Evolutionary conservation across 1,140 invertebrate species (phyloP), one percentile per base, ranked within the genome.

Genomic region (Maniola jurtina): DNA sequence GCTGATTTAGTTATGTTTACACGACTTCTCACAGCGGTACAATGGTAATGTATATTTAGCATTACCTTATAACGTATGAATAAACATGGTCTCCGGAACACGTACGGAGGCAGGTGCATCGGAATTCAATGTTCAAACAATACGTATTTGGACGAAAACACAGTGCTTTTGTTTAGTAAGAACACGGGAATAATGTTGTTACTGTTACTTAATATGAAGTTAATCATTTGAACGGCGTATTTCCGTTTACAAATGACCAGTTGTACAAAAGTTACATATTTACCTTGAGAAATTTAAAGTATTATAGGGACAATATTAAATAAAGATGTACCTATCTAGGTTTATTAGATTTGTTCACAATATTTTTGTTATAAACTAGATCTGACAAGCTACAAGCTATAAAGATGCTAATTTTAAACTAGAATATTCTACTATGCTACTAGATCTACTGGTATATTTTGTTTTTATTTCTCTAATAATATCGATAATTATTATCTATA

Each of bases 111-210:
- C 66, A 75, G 73, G 66, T 76, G 74, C 71, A 77, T 62, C 64
- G 76, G 80, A 79, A 86, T 86, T 76, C 71, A 68, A 76, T 71
- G 68, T 71, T 73, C 68, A 82, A 86, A 88, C 81, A 86, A 79
- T 79, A 77, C 65, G 45, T 59, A 79, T 65, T 66, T 35, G 60
- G 74, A 67, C 71, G 70, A 45, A 61, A 40, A 40, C 35, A 61
- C 42, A 9, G 60, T 71, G 66, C 64, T 75, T 77, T 40, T 76
- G 69, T 79, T 69, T 57, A 62, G 56, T 57, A 65, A 72, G 34
- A 68, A 66, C 52, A 66, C 42, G 13, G 56, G 61, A 78, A 79
- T 73, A 72, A 79, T 71, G 69, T 70, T 77, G 62, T 78, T 72
- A 66, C 71, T 76, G 69, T 72, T 64, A 33, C 40, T 71, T 50